A percentile compares a stretch with the other conserved stretches of the same genome.
phyloP scores from a whole-genome alignment of 2,888 invertebrate species.

The Willowsia nigromaculata region DNA sequence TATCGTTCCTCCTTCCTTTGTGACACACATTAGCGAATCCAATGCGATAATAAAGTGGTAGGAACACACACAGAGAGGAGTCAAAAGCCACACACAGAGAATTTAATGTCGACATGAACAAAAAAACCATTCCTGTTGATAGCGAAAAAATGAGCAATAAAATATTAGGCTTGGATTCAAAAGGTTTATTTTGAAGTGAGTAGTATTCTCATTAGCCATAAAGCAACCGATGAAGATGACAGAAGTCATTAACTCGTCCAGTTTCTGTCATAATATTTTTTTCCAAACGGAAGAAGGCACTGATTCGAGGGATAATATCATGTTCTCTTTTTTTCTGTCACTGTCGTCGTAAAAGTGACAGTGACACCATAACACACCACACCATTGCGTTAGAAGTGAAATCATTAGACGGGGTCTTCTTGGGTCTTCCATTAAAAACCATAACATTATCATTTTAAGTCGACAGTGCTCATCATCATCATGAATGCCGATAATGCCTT shows the following conservation, averaged over 20 bases:
- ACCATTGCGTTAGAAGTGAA: conserved; percentile 3
- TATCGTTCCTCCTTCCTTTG: not conserved
- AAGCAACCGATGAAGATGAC: not conserved
- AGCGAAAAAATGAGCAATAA: not conserved
- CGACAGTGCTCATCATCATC: not conserved
- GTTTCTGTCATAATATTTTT: conserved; percentile 36
- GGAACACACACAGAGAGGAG: not conserved
- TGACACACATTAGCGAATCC: not conserved
- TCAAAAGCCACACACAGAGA: not conserved
- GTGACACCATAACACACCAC: conserved; percentile 33
- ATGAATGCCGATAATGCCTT: not conserved
- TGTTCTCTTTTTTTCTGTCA: not conserved
- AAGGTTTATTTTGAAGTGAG: not conserved
- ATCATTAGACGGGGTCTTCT: conserved; percentile 19
- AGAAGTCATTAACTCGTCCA: not conserved
- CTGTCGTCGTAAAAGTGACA: conserved; percentile 31
- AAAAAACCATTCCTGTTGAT: not conserved
- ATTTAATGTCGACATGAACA: not conserved
- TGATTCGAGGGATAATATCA: not conserved
- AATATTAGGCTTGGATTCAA: not conserved
- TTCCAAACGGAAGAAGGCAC: not conserved
- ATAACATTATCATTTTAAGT: conserved; percentile 14
- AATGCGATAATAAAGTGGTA: not conserved
- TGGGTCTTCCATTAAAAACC: conserved; percentile 1
- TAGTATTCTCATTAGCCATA: not conserved